These are phyloP conservation scores for Sabatieria punctata DNA, from an alignment of 2,888 invertebrate species.

Conservation along the genomic window DNA sequence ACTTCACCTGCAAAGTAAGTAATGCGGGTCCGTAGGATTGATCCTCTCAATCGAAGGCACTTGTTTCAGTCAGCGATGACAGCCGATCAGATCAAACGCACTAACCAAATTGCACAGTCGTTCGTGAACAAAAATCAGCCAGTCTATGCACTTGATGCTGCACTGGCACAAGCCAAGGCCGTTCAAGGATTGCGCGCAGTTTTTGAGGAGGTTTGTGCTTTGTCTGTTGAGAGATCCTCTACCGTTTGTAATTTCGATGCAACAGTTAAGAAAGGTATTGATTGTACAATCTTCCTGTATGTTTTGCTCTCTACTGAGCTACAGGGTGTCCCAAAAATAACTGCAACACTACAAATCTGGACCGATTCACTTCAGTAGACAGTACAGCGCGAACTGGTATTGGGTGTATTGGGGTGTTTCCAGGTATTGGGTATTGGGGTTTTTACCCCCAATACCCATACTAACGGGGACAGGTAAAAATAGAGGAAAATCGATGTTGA, in stretches of 20 bases:
- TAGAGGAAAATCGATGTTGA: too few relatives aligned
- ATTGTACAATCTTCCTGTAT: too few relatives aligned
- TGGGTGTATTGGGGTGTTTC: too few relatives aligned
- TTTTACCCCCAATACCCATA: too few relatives aligned
- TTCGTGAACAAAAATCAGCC: slow-evolving; percentile 55
- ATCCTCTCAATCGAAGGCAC: not conserved
- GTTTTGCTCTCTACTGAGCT: too few relatives aligned
- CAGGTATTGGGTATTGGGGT: too few relatives aligned
- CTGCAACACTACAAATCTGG: not conserved
- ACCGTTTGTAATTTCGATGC: too few relatives aligned
- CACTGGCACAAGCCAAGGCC: slow-evolving; percentile 65
- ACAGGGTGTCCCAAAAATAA: too few relatives aligned
- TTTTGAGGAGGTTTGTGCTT: slow-evolving; percentile 58
- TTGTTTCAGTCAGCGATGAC: slow-evolving; percentile 55
- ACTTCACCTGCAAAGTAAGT: slow-evolving; percentile 66
- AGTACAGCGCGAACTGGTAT: too few relatives aligned
- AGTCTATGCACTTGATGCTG: slow-evolving; percentile 72
- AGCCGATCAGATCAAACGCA: slow-evolving; percentile 53
- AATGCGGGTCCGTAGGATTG: not conserved
- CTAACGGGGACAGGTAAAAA: too few relatives aligned
- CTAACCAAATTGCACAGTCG: slow-evolving; percentile 59
- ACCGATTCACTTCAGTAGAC: too few relatives aligned
- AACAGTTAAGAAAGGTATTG: too few relatives aligned
- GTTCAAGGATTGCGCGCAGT: slow-evolving; percentile 84
- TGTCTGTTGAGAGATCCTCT: not conserved